Conservation (phyloP, 2,888 invertebrate species). For the Acronicta alni region DNA sequence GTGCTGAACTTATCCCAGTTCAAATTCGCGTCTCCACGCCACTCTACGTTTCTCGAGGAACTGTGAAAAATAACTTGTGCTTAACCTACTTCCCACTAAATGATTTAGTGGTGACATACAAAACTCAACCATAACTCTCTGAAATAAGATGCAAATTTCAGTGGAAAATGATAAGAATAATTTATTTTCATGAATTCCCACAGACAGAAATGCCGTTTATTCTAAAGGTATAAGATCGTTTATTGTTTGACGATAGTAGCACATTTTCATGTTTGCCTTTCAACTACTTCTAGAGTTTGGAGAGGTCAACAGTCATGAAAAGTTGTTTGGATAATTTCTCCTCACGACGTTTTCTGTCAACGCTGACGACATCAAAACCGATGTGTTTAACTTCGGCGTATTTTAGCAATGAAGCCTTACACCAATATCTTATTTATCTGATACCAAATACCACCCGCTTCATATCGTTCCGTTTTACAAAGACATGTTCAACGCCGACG, state of each 20-base stretch:
- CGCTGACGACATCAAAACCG: conserved; percentile 4
- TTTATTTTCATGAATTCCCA: conserved; percentile 8
- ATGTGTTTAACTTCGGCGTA: too few species aligned
- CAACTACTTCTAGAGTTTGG: conserved; percentile 39
- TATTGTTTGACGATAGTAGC: conserved; percentile 6
- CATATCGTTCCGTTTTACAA: too few species aligned
- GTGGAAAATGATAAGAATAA: conserved; percentile 2
- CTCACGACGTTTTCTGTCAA: conserved; percentile 30
- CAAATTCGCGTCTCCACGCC: conserved; percentile 24
- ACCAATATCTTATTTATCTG: too few species aligned
- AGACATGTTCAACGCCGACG: too few species aligned
- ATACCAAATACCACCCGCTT: too few species aligned
- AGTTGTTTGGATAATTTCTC: conserved; percentile 27
- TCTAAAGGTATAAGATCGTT: fast-evolving
- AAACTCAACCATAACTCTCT: conserved; percentile 17
- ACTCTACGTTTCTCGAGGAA: conserved; percentile 43
- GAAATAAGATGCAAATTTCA: conserved; percentile 1
- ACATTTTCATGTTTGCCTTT: conserved; percentile 43
- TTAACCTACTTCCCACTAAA: conserved; percentile 63
- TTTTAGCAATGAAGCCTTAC: too few species aligned
- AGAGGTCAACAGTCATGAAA: conserved; percentile 55
- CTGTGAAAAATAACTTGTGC: conserved; percentile 64
- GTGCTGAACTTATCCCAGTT: conserved; percentile 39
- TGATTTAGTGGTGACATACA: neutral
- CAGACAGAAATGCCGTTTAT: conserved; percentile 30